Evolutionary conservation across 2,797 vertebrate genomes (phyloP), one percentile per base, ranked within the genome.

Genomic region (Pangasius larnaudii): DNA sequence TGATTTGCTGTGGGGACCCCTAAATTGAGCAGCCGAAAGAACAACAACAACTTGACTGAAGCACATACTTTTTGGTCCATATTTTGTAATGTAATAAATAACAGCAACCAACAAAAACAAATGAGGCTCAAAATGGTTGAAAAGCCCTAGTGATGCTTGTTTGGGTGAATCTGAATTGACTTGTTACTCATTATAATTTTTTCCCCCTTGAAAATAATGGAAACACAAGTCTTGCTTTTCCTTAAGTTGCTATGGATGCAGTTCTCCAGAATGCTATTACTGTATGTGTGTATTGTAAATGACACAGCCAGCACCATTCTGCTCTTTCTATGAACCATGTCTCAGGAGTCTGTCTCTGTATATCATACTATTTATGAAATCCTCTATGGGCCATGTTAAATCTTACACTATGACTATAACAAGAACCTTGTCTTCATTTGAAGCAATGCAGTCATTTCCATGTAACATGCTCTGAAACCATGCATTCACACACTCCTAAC

Each of bases 391-490:
- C 49, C 58, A 30, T 42, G 58, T 86, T 74, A 84, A 80, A 86
- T 84, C 51, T 74, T 14, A 27, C 7, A 53, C 85, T 85, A 81
- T 82, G 36, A 49, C 85, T 42, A 53, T 59, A 87, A 85, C 83
- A 72, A 85, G 77, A 82, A 85, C 49, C 39, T 39, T 10, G 16
- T 82, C 30, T 65, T 87, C 11, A 67, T 85, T 89, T 81, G 65
- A 86, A 84, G 56, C 75, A 46, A 67, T 42, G 53, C 11, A 18
- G 7, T 77, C 24, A 46, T 79, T 74, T 88, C 33, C 16, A 88
- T 59, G 49, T 71, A n/a, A 75, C 42, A 67, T 53, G 81, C 42
- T 79, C 77, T 61, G 9, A 33, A 74, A 36, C 13, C 24, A 63
- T 10, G 33, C 58, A 81, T 56, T 86, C n/a, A 27, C 75, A 49